Conservation (phyloP, 2,797 vertebrate genomes). For the Spea hammondii region DNA sequence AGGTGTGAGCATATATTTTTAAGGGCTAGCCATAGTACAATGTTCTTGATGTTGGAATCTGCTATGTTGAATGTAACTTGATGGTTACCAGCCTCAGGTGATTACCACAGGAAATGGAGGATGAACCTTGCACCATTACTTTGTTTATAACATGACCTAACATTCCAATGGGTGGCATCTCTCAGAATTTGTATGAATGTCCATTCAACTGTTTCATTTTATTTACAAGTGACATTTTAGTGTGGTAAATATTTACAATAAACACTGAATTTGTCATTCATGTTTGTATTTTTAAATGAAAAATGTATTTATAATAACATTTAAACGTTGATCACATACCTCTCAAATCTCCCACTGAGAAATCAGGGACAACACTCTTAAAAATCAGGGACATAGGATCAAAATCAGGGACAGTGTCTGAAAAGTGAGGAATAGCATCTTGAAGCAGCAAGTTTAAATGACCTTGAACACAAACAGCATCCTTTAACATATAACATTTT, state of each 20-base stretch:
- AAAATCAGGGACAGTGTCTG: conserved; percentile 39
- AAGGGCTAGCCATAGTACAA: too few relatives aligned
- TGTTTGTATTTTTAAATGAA: not conserved
- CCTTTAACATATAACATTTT: conserved; percentile 17
- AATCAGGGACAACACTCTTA: conserved; percentile 42
- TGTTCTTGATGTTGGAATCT: too few relatives aligned
- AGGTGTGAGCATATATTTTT: too few relatives aligned
- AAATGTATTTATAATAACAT: conserved; percentile 1
- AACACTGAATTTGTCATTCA: not conserved
- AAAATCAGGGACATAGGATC: conserved; percentile 41
- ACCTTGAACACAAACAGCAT: conserved; percentile 26
- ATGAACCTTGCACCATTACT: too few relatives aligned
- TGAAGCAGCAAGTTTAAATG: conserved; percentile 22
- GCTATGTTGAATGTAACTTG: too few relatives aligned
- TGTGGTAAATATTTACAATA: not conserved
- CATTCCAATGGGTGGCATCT: too few relatives aligned
- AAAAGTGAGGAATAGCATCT: conserved; percentile 36
- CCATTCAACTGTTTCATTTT: not conserved
- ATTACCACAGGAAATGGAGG: too few relatives aligned
- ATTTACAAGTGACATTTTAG: not conserved
- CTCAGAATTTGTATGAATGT: too few relatives aligned
- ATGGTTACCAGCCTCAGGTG: too few relatives aligned
- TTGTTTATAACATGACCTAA: too few relatives aligned
- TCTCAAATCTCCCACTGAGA: conserved; percentile 38
- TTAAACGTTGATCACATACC: conserved; percentile 33